Evolutionary conservation across 2,113 vertebrate genomes (phyloP).

Genomic region (Malurus cyaneus): DNA sequence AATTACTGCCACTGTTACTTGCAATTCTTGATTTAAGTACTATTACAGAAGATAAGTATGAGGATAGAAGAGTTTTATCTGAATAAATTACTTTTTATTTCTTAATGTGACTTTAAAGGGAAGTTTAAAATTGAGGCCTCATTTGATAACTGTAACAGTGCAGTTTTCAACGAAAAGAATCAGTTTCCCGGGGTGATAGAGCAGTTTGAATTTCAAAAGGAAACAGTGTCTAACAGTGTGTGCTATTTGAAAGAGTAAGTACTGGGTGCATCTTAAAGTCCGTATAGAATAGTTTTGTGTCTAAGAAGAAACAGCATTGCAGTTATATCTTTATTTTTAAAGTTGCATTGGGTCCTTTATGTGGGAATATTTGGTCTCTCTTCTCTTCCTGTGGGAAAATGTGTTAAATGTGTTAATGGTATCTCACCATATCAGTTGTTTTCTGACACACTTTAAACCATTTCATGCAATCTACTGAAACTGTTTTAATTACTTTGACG

Average conservation of each 20-base stretch:
- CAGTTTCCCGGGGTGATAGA: background rate
- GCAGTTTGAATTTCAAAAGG: background rate
- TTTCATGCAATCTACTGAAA: background rate
- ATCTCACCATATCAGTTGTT: background rate
- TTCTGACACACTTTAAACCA: background rate
- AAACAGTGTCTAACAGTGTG: background rate
- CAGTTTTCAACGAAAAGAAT: background rate
- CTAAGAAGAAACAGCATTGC: background rate
- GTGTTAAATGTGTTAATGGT: background rate
- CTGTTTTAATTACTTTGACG: fast-evolving
- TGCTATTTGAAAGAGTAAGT: background rate
- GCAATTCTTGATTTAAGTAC: background rate
- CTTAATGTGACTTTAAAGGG: background rate
- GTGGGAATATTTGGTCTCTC: background rate
- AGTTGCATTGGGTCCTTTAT: background rate
- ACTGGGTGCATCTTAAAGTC: background rate
- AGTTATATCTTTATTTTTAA: background rate
- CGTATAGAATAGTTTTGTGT: background rate
- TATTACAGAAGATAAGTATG: background rate
- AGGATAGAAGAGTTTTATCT: background rate
- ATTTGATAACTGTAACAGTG: background rate
- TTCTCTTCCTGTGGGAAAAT: background rate
- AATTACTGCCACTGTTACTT: background rate
- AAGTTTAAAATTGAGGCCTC: background rate
- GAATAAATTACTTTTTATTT: background rate